These are phyloP conservation scores for Rhabdornis inornatus DNA, from an alignment of 2,113 vertebrate genomes.

Conservation along the genomic window DNA sequence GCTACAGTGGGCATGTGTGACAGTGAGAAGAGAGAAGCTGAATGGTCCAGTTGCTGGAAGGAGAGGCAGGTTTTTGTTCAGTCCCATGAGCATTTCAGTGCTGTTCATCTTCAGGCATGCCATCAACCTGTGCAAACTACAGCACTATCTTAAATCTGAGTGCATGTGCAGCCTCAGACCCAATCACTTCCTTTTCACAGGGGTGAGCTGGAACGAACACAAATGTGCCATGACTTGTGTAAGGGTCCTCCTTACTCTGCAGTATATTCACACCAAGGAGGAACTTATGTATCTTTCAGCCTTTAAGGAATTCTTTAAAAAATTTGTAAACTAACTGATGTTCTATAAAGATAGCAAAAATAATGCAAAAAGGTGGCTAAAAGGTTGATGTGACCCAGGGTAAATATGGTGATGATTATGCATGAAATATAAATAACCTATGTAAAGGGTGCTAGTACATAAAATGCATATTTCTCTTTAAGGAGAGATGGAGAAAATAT, in stretches of 20 bases:
- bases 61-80: not conserved
- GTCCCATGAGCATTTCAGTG: not conserved
- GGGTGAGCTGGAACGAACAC: not conserved
- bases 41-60: not conserved
- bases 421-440: conserved; percentile 8
- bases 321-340: not conserved
- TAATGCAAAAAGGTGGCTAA: not conserved
- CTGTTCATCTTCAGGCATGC: not conserved
- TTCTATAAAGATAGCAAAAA: not conserved
- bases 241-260: not conserved
- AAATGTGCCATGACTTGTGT: not conserved
- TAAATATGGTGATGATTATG: conserved; percentile 46
- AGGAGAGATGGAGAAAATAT: conserved; percentile 70
- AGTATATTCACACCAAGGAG: not conserved
- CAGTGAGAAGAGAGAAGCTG: not conserved
- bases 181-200: not conserved
- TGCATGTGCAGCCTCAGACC: not conserved
- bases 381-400: conserved; percentile 22
- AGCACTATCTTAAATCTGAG: not conserved
- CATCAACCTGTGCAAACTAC: not conserved
- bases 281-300: not conserved
- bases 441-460: not conserved
- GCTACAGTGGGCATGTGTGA: not conserved
- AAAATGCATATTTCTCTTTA: conserved; percentile 57
- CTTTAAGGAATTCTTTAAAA: not conserved